These are phyloP conservation scores for Callimorpha dominula DNA, from an alignment of 2,888 invertebrate genomes.

Conservation along the genomic window DNA sequence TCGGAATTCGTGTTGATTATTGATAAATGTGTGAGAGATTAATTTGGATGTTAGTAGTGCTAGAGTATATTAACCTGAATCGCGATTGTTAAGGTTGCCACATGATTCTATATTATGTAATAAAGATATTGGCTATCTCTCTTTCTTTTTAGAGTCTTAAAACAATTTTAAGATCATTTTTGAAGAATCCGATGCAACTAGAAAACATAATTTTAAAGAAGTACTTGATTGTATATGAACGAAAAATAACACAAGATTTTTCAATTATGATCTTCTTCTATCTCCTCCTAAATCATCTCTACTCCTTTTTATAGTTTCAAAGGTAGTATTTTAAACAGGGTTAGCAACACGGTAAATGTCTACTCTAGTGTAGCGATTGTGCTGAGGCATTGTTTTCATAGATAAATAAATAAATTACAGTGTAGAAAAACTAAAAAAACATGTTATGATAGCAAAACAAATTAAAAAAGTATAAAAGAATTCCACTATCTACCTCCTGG, in stretches of 20 bases:
- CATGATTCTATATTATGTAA: background rate
- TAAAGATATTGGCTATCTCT: too few relatives aligned
- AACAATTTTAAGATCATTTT: background rate
- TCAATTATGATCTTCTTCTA: background rate
- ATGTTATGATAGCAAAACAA: too few relatives aligned
- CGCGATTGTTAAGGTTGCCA: slow-evolving; percentile 9
- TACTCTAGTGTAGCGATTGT: too few relatives aligned
- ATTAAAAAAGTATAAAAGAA: too few relatives aligned
- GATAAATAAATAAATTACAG: background rate
- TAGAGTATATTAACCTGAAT: slow-evolving; percentile 16
- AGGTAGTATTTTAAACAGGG: too few relatives aligned
- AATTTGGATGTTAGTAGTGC: slow-evolving; percentile 14
- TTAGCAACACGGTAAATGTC: background rate
- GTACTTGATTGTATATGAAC: background rate
- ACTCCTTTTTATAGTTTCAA: background rate
- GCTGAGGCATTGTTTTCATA: background rate
- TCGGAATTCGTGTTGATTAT: slow-evolving; percentile 23
- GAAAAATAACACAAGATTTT: background rate
- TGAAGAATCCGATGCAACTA: background rate
- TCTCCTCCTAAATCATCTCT: background rate
- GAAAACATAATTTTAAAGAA: background rate
- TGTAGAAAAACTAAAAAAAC: too few relatives aligned
- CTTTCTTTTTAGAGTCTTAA: background rate
- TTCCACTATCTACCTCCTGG: too few relatives aligned
- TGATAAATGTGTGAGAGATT: slow-evolving; percentile 22